Evolutionary conservation across 2,113 vertebrate species (phyloP), one percentile per base, ranked within the genome.

Genomic region (Pelusios castaneus): DNA sequence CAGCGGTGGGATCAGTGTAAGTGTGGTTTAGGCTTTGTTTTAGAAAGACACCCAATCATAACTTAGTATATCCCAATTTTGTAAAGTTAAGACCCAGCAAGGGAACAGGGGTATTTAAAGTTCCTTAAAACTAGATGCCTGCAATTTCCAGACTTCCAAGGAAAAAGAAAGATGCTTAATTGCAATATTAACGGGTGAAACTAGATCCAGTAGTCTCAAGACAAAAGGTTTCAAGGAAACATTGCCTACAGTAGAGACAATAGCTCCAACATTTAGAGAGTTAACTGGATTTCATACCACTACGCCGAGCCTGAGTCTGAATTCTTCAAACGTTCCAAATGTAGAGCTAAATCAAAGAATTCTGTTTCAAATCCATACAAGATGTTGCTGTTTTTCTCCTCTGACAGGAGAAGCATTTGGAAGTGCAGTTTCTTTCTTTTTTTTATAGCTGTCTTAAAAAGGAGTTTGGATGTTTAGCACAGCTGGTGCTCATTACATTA

Each of bases 401-500:
- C 97, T 97, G 98, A 98, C 98, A 98, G 98, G 98, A 98, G 98
- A 97, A 98, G 97, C 98, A 97, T 98, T 98, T 98, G 98, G 97
- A 98, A 98, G 97, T 97, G 97, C 97, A 97, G 98, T 98, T 97
- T 98, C 98, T 98, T 98, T 97, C 97, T 98, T 97, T 98, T n/a
- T 98, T 98, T 98, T 97, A 99, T 98, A 98, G 98, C 98, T 98
- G 98, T 98, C 98, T 99, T 99, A 98, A 98, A 98, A 98, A 98
- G 98, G 98, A 98, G 98, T 98, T 98, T 98, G 98, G 98, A 98
- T 98, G 98, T 98, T 98, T 98, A 98, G 98, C 97, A 98, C 99
- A 99, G 98, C 98, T 99, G 98, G 98, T 98, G 98, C 98, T 98
- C 98, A 98, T 99, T 99, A 99, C 98, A 98, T 98, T 99, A 98